Evolutionary conservation across 2,888 invertebrate species (phyloP).

Genomic region (Campoplex nolae): DNA sequence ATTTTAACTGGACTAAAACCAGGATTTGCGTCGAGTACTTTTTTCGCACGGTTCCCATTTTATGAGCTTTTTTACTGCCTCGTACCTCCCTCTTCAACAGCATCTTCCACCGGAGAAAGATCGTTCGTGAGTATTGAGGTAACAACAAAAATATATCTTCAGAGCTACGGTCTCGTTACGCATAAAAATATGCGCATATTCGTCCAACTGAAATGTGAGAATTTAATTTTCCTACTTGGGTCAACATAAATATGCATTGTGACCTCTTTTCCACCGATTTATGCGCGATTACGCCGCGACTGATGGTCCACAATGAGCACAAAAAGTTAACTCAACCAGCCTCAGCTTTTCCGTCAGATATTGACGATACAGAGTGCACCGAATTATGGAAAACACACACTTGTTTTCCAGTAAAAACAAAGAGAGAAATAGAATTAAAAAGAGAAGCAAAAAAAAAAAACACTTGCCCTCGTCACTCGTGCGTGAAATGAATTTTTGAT

Average conservation of each 20-base stretch:
- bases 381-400: slow-evolving; percentile 30
- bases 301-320: slow-evolving; percentile 48
- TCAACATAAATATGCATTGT: slow-evolving; percentile 78
- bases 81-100: background rate
- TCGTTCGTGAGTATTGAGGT: slow-evolving; percentile 38
- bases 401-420: background rate
- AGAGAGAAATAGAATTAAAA: background rate
- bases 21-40: background rate
- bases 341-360: slow-evolving; percentile 59
- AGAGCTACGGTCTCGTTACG: slow-evolving; percentile 50
- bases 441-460: no score
- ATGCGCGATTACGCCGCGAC: slow-evolving; percentile 75
- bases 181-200: slow-evolving; percentile 69
- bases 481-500: no score
- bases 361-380: slow-evolving; percentile 42
- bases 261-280: slow-evolving; percentile 73
- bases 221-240: slow-evolving; percentile 78
- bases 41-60: slow-evolving; percentile 19
- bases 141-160: slow-evolving; percentile 7
- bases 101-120: background rate
- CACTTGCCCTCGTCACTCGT: no score
- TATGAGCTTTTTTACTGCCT: slow-evolving; percentile 26
- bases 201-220: slow-evolving; percentile 71
- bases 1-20: background rate
- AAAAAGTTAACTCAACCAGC: slow-evolving; percentile 9